phyloP scores from a whole-genome alignment of 64 coral and sea anemone species.

The Pocillopora damicornis region DNA sequence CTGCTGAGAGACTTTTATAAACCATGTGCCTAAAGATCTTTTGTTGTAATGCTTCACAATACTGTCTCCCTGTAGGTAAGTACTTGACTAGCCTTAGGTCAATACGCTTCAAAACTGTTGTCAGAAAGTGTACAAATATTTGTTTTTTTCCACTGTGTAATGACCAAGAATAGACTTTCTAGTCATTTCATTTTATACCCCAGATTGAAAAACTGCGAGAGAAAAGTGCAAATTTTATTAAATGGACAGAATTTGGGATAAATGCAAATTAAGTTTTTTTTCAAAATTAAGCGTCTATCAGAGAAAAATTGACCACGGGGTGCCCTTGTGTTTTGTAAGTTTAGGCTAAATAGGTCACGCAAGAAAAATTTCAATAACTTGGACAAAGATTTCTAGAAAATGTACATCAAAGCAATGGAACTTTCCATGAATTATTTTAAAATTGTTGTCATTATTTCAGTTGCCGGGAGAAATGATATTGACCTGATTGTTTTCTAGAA shows the following conservation, averaged over 20 bases:
- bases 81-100: background rate
- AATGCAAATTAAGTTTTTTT: background rate
- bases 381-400: background rate
- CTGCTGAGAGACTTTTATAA: slow-evolving; percentile 8
- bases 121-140: too few species aligned
- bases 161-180: background rate
- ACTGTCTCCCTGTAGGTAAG: background rate
- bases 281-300: background rate
- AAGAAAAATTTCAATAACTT: background rate
- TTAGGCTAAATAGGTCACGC: background rate
- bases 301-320: background rate
- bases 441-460: background rate
- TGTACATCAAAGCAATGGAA: background rate
- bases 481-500: background rate
- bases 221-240: background rate
- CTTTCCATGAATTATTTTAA: background rate
- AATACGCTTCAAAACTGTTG: background rate
- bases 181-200: background rate
- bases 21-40: slow-evolving; percentile 13
- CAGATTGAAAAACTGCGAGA: background rate
- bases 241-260: background rate
- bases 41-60: background rate
- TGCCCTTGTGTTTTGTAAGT: background rate
- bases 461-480: background rate
- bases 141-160: too few species aligned